Percentiles rank a stretch among this genome's conserved stretches.
phyloP scores from a whole-genome alignment of 2,113 vertebrate species.

The Clarias gariepinus region DNA sequence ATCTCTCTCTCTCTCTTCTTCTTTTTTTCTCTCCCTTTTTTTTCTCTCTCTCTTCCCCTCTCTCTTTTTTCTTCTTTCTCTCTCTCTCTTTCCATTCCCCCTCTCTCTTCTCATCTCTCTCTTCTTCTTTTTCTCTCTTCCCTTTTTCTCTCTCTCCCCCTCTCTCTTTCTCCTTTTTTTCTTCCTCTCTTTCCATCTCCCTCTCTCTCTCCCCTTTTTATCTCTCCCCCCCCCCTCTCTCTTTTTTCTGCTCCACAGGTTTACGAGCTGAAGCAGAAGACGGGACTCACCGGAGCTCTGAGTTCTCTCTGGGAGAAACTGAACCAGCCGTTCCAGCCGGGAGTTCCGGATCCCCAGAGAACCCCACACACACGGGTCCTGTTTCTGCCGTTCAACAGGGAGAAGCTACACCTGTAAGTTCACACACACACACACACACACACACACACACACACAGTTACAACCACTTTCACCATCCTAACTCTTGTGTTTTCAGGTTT shows the following conservation, averaged over 20 bases:
- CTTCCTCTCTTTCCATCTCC: too few relatives aligned
- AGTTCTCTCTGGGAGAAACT: slow-evolving; percentile 75
- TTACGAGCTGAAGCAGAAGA: slow-evolving; percentile 84
- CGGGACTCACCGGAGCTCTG: slow-evolving; percentile 76
- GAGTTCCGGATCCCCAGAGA: slow-evolving; percentile 75
- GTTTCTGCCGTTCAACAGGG: slow-evolving; percentile 89
- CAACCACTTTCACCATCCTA: neutral
- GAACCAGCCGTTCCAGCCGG: slow-evolving; percentile 84
- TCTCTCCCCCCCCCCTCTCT: too few relatives aligned
- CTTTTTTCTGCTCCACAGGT: slow-evolving; percentile 70
- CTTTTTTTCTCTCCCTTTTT: too few relatives aligned
- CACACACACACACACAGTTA: neutral
- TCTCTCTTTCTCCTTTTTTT: neutral
- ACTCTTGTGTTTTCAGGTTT: slow-evolving; percentile 72
- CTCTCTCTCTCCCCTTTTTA: too few relatives aligned
- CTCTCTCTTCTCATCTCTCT: too few relatives aligned
- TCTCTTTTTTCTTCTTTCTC: too few relatives aligned
- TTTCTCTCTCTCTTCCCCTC: too few relatives aligned
- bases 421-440: neutral
- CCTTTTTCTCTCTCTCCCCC: too few relatives aligned
- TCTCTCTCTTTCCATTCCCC: too few relatives aligned
- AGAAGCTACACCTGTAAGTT: slow-evolving; percentile 95
- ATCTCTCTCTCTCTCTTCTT: neutral
- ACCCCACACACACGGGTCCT: slow-evolving; percentile 78
- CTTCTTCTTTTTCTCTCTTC: too few relatives aligned